These are phyloP conservation scores for Cetonia aurata DNA, from an alignment of 2,888 invertebrate genomes.

Conservation along the genomic window DNA sequence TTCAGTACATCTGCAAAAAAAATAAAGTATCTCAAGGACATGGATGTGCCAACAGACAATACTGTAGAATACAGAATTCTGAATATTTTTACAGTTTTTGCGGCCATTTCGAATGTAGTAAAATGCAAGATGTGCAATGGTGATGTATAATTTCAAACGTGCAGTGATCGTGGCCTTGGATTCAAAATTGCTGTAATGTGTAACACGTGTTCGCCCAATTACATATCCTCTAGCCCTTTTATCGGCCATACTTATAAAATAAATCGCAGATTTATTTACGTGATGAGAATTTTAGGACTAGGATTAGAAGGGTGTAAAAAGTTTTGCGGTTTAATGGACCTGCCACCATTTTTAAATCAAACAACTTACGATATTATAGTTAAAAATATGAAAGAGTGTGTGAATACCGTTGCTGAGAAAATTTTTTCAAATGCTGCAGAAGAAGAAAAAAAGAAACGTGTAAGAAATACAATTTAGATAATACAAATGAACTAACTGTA, in stretches of 20 bases:
- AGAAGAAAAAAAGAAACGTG: constrained; percentile 41
- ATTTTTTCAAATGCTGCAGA: constrained; percentile 42
- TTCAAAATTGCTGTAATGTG: constrained; percentile 44
- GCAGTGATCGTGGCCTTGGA: constrained; percentile 38
- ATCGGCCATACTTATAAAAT: constrained; percentile 45
- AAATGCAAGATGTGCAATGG: constrained; percentile 44
- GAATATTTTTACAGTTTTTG: constrained; percentile 46
- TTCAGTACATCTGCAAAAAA: constrained; percentile 44
- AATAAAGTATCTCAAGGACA: too few species aligned
- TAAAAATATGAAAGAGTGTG: constrained; percentile 31
- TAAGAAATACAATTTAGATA: constrained; percentile 3
- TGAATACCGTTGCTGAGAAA: constrained; percentile 29
- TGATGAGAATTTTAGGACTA: constrained; percentile 48
- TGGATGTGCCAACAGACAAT: constrained; percentile 39
- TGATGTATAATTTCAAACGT: constrained; percentile 35
- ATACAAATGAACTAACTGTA: constrained; percentile 33
- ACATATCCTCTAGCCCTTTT: constrained; percentile 37
- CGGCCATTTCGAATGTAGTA: constrained; percentile 36
- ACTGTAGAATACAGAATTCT: constrained; percentile 43
- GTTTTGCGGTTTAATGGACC: constrained; percentile 50
- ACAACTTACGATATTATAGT: constrained; percentile 38
- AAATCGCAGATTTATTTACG: constrained; percentile 47
- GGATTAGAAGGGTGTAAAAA: constrained; percentile 44
- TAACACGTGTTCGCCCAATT: constrained; percentile 33
- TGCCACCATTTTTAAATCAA: constrained; percentile 44